Evolutionary conservation across 2,888 invertebrate genomes (phyloP).

Genomic region (Synanthedon tipuliformis): DNA sequence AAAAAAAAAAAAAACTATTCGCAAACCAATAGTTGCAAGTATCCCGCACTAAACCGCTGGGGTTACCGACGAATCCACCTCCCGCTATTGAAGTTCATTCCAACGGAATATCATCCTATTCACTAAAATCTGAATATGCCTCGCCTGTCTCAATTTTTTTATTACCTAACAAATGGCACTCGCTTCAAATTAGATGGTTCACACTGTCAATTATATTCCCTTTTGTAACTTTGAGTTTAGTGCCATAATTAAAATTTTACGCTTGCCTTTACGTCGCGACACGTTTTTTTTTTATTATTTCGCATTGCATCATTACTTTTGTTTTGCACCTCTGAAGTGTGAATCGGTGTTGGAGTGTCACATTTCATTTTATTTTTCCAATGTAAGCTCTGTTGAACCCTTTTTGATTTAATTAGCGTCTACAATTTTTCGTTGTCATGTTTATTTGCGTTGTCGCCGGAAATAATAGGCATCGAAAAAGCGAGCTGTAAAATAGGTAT

Average conservation of each 20-base stretch:
- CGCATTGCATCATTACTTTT: constrained; percentile 39
- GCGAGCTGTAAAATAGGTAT: too few relatives aligned
- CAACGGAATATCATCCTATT: constrained; percentile 41
- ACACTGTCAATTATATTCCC: constrained; percentile 47
- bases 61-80: constrained; percentile 16
- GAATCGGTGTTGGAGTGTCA: constrained; percentile 41
- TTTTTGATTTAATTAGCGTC: constrained; percentile 44
- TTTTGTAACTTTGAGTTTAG: constrained; percentile 42
- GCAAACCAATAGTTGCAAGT: constrained; percentile 2
- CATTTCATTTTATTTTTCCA: constrained; percentile 25
- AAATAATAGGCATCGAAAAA: neutral
- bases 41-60: constrained; percentile 8
- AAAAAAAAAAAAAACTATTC: neutral
- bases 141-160: constrained; percentile 16
- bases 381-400: constrained; percentile 30
- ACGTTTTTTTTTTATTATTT: constrained; percentile 18
- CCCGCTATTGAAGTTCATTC: constrained; percentile 33
- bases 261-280: constrained; percentile 25
- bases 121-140: constrained; percentile 31
- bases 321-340: constrained; percentile 64
- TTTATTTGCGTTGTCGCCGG: constrained; percentile 1
- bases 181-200: constrained; percentile 53
- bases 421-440: constrained; percentile 6
- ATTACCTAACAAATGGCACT: constrained; percentile 43
- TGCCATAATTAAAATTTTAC: constrained; percentile 65